These are phyloP conservation scores for Kryptolebias marmoratus DNA, from an alignment of 2,113 vertebrate genomes.

Conservation along the genomic window DNA sequence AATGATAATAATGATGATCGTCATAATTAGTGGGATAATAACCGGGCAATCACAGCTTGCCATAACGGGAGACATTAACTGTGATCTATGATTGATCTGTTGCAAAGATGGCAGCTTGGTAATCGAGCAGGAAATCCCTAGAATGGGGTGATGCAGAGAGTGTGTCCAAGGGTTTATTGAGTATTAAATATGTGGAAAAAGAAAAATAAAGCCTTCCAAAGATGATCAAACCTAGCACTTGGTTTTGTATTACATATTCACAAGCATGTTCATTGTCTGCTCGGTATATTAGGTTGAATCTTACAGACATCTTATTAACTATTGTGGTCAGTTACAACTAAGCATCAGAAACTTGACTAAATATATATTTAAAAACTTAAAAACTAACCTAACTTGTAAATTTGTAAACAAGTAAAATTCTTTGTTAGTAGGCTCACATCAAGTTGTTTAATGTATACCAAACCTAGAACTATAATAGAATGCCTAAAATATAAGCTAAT, in stretches of 20 bases:
- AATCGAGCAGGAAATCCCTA: slow-evolving; percentile 49
- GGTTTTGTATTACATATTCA: neutral
- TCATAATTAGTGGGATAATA: slow-evolving; percentile 73
- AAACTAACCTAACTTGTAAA: too few species aligned
- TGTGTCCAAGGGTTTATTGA: slow-evolving; percentile 17
- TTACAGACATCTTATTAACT: too few species aligned
- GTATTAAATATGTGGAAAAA: slow-evolving; percentile 1
- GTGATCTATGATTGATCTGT: slow-evolving; percentile 71
- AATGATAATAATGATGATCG: slow-evolving; percentile 78
- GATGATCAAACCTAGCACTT: neutral
- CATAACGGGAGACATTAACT: slow-evolving; percentile 68
- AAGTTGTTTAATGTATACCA: too few species aligned
- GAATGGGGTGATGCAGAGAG: slow-evolving; percentile 12
- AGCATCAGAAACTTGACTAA: too few species aligned
- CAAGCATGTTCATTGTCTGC: too few species aligned
- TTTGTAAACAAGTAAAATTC: too few species aligned
- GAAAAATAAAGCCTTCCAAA: neutral
- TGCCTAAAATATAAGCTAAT: too few species aligned
- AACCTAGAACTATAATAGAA: too few species aligned
- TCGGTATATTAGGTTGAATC: too few species aligned
- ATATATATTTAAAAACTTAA: too few species aligned
- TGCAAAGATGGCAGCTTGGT: slow-evolving; percentile 42
- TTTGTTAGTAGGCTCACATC: too few species aligned
- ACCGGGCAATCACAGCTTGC: slow-evolving; percentile 64
- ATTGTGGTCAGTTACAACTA: too few species aligned